A percentile compares a stretch with the other conserved stretches of the same genome.
Evolutionary conservation across 1,140 invertebrate genomes (phyloP).

Genomic region (Argopecten irradians): DNA sequence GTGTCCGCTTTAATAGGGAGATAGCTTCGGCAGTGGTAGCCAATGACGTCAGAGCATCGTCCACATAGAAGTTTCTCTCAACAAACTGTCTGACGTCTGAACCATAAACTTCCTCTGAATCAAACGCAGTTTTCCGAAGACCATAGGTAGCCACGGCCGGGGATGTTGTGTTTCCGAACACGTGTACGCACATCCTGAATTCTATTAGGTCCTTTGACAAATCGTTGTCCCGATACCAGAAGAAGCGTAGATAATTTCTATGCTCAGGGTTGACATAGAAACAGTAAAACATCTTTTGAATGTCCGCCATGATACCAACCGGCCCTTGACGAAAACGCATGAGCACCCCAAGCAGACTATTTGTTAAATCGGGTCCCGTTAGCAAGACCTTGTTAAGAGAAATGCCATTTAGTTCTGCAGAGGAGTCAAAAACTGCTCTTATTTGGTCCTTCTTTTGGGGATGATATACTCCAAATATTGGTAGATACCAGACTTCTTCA

Average conservation of each 20-base stretch:
- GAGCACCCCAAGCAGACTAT: conserved; percentile 44
- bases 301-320: conserved; percentile 42
- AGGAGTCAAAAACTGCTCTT: conserved; percentile 44
- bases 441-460: conserved; percentile 39
- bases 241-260: conserved; percentile 49
- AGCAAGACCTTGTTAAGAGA: conserved; percentile 40
- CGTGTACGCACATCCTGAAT: conserved; percentile 56
- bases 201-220: conserved; percentile 36
- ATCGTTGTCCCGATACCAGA: conserved; percentile 52
- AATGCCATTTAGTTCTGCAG: conserved; percentile 12
- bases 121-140: conserved; percentile 35
- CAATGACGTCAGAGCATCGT: too few species aligned
- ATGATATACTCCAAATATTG: conserved; percentile 38
- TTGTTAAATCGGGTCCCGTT: conserved; percentile 45
- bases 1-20: too few species aligned
- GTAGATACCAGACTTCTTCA: conserved; percentile 48
- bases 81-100: conserved; percentile 35
- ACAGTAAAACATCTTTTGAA: conserved; percentile 51
- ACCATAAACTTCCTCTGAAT: not conserved
- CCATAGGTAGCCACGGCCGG: conserved; percentile 41
- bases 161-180: conserved; percentile 54
- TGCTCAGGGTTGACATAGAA: conserved; percentile 43
- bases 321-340: conserved; percentile 40
- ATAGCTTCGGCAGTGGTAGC: too few species aligned
- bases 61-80: too few species aligned